Conservation (phyloP, 2,888 invertebrate genomes). For the Acanthosepion pharaonis region DNA sequence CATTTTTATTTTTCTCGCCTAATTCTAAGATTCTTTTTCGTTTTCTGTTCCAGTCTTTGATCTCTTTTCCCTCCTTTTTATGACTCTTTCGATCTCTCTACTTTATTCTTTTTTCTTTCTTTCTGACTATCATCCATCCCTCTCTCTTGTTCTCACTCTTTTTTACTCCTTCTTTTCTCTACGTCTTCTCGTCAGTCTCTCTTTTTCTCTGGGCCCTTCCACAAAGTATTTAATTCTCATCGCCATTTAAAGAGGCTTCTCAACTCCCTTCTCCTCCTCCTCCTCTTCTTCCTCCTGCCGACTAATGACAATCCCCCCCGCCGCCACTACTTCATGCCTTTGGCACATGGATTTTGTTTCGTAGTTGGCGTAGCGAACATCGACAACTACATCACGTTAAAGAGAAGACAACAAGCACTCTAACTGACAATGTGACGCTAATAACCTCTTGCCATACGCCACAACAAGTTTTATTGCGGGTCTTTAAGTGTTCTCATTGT, state of each 20-base stretch:
- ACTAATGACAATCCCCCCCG: background rate
- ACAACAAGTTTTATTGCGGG: background rate
- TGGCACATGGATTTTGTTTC: background rate
- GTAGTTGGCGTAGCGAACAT: background rate
- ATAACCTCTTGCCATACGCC: background rate
- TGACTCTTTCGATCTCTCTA: too few species aligned
- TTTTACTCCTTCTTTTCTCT: too few species aligned
- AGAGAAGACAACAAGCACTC: background rate
- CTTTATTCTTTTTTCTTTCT: too few species aligned
- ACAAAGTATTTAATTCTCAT: background rate
- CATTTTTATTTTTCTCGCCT: too few species aligned
- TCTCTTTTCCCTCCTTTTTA: too few species aligned
- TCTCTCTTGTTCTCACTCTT: too few species aligned
- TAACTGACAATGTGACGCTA: background rate
- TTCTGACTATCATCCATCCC: too few species aligned
- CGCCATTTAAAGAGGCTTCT: background rate
- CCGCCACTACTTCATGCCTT: background rate
- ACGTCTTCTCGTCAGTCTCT: background rate
- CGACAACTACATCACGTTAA: background rate
- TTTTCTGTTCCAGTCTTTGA: too few species aligned
- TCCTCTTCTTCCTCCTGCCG: background rate
- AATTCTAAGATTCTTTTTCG: too few species aligned
- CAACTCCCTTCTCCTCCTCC: background rate
- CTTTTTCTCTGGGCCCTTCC: background rate
- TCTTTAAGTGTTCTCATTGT: slow-evolving; percentile 18